Evolutionary conservation across 2,797 vertebrate species (phyloP).

Genomic region (Sebastes iracundus): DNA sequence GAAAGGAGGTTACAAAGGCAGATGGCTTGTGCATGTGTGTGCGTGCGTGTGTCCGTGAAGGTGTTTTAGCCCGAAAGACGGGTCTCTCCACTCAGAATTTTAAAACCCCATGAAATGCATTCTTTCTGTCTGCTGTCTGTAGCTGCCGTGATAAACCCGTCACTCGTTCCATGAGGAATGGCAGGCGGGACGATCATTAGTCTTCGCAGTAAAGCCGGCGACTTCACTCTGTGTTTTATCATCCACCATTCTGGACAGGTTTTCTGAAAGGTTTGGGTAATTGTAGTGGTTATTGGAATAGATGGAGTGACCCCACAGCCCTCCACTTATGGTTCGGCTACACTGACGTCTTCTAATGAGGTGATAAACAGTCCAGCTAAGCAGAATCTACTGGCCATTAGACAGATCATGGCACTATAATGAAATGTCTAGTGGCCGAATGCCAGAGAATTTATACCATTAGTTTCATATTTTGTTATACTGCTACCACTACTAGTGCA

Average conservation of each 20-base stretch:
- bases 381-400: slow-evolving; percentile 76
- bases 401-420: slow-evolving; percentile 73
- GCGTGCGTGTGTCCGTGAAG: slow-evolving; percentile 28
- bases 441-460: slow-evolving; percentile 67
- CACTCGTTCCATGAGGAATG: slow-evolving; percentile 79
- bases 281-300: slow-evolving; percentile 76
- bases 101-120: slow-evolving; percentile 76
- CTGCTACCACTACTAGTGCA: slow-evolving; percentile 31
- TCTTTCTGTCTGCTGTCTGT: slow-evolving; percentile 73
- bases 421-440: slow-evolving; percentile 69
- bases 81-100: slow-evolving; percentile 62
- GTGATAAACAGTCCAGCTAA: slow-evolving; percentile 78
- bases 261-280: slow-evolving; percentile 77
- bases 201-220: slow-evolving; percentile 66
- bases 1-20: slow-evolving; percentile 53
- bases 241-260: slow-evolving; percentile 72
- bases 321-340: slow-evolving; percentile 66
- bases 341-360: slow-evolving; percentile 75
- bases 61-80: slow-evolving; percentile 45
- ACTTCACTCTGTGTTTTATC: slow-evolving; percentile 76
- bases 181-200: slow-evolving; percentile 77
- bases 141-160: slow-evolving; percentile 81
- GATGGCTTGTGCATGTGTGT: slow-evolving; percentile 29
- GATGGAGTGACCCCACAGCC: slow-evolving; percentile 76
- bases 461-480: slow-evolving; percentile 66